Evolutionary conservation across 2,113 vertebrate species (phyloP).

Genomic region (Alaudala cheleensis): DNA sequence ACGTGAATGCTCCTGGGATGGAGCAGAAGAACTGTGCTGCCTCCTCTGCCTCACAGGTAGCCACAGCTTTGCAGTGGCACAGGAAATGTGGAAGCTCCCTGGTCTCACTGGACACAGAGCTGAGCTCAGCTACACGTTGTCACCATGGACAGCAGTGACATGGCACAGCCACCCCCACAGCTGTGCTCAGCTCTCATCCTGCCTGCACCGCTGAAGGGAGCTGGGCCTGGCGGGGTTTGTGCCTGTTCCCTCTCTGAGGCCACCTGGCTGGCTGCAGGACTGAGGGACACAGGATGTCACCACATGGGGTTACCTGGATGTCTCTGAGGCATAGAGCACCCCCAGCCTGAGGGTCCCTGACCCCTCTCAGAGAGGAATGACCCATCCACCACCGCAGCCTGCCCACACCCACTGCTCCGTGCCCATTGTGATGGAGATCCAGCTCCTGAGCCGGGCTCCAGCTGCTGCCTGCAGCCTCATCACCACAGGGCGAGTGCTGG

Average conservation of each 20-base stretch:
- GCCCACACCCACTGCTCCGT: not conserved
- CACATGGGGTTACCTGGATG: not conserved
- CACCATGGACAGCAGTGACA: not conserved
- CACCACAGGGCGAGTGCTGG: accelerated
- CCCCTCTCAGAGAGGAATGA: not conserved
- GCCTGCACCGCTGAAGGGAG: not conserved
- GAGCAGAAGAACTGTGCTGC: not conserved
- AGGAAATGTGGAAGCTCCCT: not conserved
- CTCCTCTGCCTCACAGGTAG: not conserved
- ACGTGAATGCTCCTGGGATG: not conserved
- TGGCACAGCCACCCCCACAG: not conserved
- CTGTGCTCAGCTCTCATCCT: not conserved
- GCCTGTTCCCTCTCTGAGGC: not conserved
- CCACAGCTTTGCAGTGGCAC: not conserved
- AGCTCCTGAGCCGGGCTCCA: not conserved
- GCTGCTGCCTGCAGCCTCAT: not conserved
- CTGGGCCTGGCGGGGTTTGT: not conserved
- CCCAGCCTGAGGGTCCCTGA: not conserved
- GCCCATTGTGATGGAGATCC: accelerated
- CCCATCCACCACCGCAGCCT: not conserved
- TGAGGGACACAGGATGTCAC: not conserved
- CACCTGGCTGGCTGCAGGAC: not conserved
- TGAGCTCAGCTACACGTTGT: not conserved
- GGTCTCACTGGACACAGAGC: not conserved
- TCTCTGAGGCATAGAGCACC: not conserved